phyloP scores from a whole-genome alignment of 1,140 invertebrate genomes.

The Hormaphis cornu region DNA sequence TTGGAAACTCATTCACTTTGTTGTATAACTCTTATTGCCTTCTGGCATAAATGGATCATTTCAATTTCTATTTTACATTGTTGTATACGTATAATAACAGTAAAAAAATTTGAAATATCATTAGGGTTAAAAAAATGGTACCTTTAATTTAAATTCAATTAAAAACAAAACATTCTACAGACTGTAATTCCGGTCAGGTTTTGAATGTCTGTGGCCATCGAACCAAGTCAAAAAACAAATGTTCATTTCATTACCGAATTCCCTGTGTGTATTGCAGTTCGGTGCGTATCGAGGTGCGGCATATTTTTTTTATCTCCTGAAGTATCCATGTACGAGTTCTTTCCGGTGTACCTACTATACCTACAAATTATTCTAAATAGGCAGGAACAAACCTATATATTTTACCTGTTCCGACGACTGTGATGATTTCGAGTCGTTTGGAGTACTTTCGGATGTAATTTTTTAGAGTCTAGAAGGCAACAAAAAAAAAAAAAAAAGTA shows the following conservation, averaged over 20 bases:
- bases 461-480: too few relatives aligned
- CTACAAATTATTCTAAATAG: too few relatives aligned
- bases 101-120: background rate
- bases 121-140: background rate
- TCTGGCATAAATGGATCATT: too few relatives aligned
- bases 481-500: too few relatives aligned
- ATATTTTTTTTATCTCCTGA: background rate
- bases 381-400: too few relatives aligned
- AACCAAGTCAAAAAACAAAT: constrained; percentile 1
- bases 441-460: too few relatives aligned
- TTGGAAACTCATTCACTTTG: too few relatives aligned
- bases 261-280: background rate
- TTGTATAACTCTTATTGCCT: too few relatives aligned
- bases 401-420: too few relatives aligned
- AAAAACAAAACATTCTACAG: background rate
- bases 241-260: background rate
- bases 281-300: background rate
- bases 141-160: background rate
- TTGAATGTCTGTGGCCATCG: background rate
- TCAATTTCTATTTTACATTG: too few relatives aligned
- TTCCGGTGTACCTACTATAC: background rate
- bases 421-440: too few relatives aligned
- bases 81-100: too few relatives aligned
- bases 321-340: background rate
- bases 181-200: background rate